These are phyloP conservation scores for Syngnathus acus DNA, from an alignment of 2,797 vertebrate genomes.

Conservation along the genomic window DNA sequence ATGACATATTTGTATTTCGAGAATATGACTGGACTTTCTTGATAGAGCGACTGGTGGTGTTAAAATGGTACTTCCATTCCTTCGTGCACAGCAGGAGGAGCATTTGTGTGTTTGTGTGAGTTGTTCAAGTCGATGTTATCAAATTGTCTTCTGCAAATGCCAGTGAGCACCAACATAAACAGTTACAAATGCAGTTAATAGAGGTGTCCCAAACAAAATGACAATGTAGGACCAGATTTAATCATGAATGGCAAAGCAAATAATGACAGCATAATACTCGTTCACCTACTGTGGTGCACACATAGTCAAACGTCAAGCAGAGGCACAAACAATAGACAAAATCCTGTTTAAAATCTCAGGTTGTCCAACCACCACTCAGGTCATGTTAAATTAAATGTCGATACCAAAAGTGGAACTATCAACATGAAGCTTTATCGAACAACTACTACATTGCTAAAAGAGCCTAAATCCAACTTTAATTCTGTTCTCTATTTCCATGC, in stretches of 20 bases:
- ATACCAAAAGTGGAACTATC: constrained; percentile 29
- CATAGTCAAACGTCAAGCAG: constrained; percentile 59
- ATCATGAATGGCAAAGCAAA: constrained; percentile 56
- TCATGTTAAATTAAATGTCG: constrained; percentile 31
- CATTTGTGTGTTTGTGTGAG: no score
- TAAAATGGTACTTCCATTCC: no score
- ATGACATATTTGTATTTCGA: no score
- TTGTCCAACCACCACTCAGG: constrained; percentile 29
- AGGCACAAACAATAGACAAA: constrained; percentile 56
- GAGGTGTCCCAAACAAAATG: constrained; percentile 61
- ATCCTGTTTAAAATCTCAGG: constrained; percentile 39
- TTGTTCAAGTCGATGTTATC: no score
- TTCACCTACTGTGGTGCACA: constrained; percentile 42
- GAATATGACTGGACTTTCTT: no score
- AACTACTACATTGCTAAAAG: constrained; percentile 28
- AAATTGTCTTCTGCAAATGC: no score
- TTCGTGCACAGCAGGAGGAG: no score
- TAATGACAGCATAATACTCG: constrained; percentile 58
- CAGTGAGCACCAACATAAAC: no score
- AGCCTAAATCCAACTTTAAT: constrained; percentile 20
- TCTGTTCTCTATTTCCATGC: constrained; percentile 13
- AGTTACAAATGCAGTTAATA: constrained; percentile 35
- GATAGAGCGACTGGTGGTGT: no score
- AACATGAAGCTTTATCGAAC: constrained; percentile 11
- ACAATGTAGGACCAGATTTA: constrained; percentile 59